phyloP scores from a whole-genome alignment of 92 coral and sea anemone species.

The Nematostella vectensis region DNA sequence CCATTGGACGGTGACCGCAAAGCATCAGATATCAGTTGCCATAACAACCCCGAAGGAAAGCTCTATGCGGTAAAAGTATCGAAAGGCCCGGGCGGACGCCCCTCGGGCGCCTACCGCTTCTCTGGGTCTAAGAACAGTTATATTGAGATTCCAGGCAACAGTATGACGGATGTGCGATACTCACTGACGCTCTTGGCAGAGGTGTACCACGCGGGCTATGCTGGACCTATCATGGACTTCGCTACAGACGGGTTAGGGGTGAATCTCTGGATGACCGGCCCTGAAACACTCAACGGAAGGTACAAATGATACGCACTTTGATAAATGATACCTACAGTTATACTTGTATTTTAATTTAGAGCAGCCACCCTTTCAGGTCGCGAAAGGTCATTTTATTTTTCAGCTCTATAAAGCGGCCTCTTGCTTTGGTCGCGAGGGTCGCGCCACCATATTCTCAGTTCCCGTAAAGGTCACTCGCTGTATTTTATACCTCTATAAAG shows the following conservation, averaged over 20 bases:
- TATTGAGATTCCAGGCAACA: slow-evolving; percentile 51
- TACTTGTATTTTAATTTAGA: no score
- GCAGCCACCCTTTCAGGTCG: no score
- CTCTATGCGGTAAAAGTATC: slow-evolving; percentile 33
- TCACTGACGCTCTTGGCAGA: slow-evolving; percentile 61
- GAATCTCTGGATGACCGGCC: slow-evolving; percentile 43
- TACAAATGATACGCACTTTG: no score
- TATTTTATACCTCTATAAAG: no score
- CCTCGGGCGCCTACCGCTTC: slow-evolving; percentile 51
- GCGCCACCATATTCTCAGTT: no score
- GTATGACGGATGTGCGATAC: slow-evolving; percentile 31
- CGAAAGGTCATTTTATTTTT: no score
- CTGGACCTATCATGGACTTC: slow-evolving; percentile 56
- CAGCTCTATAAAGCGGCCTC: no score
- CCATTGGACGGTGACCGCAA: slow-evolving; percentile 34
- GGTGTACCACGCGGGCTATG: slow-evolving; percentile 45
- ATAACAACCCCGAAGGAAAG: slow-evolving; percentile 45
- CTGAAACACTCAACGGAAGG: slow-evolving; percentile 26
- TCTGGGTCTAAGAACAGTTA: slow-evolving; percentile 49
- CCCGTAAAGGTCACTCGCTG: no score
- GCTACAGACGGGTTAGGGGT: slow-evolving; percentile 31
- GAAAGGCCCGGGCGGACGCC: slow-evolving; percentile 30
- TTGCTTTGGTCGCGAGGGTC: no score
- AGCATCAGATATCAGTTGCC: slow-evolving; percentile 72
- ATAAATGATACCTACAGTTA: no score